A percentile compares a stretch with the other conserved stretches of the same genome.
phyloP scores from a whole-genome alignment of 2,797 vertebrate genomes.

The Mus minutoides region DNA sequence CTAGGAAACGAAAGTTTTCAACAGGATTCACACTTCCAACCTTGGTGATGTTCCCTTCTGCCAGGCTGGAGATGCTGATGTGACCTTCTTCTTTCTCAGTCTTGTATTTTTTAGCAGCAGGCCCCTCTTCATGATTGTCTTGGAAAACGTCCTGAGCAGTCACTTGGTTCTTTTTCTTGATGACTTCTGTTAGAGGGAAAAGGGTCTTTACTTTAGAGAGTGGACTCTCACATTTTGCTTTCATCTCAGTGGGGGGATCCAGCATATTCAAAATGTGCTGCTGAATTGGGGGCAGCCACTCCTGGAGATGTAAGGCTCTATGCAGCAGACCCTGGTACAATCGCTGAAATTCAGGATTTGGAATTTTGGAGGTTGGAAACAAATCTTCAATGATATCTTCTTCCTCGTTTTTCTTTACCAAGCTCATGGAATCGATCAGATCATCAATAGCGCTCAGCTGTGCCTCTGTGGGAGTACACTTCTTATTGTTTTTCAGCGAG shows the following conservation, averaged over 20 bases:
- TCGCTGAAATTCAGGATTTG: slow-evolving; percentile 97
- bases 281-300: slow-evolving; percentile 92
- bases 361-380: slow-evolving; percentile 93
- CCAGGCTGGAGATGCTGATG: too few relatives aligned
- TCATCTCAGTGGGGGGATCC: slow-evolving; percentile 89
- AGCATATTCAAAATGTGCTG: slow-evolving; percentile 91
- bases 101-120: too few relatives aligned
- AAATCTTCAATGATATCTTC: slow-evolving; percentile 89
- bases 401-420: slow-evolving; percentile 90
- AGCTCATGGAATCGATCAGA: slow-evolving; percentile 96
- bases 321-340: slow-evolving; percentile 97
- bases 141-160: slow-evolving; percentile 95
- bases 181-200: slow-evolving; percentile 93
- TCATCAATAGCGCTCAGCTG: slow-evolving; percentile 94
- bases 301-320: slow-evolving; percentile 90
- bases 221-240: slow-evolving; percentile 87
- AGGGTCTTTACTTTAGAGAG: slow-evolving; percentile 91
- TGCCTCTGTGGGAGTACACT: slow-evolving; percentile 89
- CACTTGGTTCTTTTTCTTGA: slow-evolving; percentile 93
- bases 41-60: too few relatives aligned
- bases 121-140: too few relatives aligned
- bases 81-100: too few relatives aligned
- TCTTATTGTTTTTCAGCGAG: slow-evolving; percentile 94
- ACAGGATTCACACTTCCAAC: too few relatives aligned
- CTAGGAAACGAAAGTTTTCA: too few relatives aligned